Evolutionary conservation across 2,113 vertebrate species (phyloP), one percentile per base, ranked within the genome.

Genomic region (Sialia sialis): DNA sequence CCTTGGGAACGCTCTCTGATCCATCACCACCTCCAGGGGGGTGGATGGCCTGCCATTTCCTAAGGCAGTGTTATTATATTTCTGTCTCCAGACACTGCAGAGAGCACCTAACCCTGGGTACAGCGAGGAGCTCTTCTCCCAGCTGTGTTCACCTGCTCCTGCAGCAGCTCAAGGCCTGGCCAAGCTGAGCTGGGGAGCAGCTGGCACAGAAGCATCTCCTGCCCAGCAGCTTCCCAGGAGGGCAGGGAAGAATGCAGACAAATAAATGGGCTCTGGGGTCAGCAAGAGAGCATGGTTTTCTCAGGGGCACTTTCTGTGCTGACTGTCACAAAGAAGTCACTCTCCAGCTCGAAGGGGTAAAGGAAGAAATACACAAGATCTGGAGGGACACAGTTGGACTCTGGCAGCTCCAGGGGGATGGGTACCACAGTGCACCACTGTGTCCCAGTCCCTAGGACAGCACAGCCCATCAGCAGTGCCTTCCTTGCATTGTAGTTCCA

Each of bases 21-120:
- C 74, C 74, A 55, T 17, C 62, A 34, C 0, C 0, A 64, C 3
- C 32, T 38, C 1, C 0, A 56, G n/a, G 25, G 25, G 56, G 2
- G 17, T 43, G 76, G n/a, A 23, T 23, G 43, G 12, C 30, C 30
- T 48, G 64, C 13, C 23, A 9, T 70, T 70, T 81, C 69, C 60
- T 38, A 15, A 41, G 34, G 46, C 3, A 21, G 22, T 5, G 13
- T 63, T 38, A 10, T 67, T 43, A 6, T 84, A 27, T 49, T 81
- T 38, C 10, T 46, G 38, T 41, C 32, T 58, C 41, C 74, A 84
- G 48, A 34, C 1, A 1, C 62, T 66, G 16, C 21, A 34, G 29
- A 30, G 10, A 4, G 30, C 16, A 66, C 29, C 63, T 17, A 44
- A 16, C 49, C 30, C 36, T 11, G 22, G 34, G 38, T 10, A 16